Conservation (phyloP, 2,888 invertebrate species). For the Drosophila paucipuncta region DNA sequence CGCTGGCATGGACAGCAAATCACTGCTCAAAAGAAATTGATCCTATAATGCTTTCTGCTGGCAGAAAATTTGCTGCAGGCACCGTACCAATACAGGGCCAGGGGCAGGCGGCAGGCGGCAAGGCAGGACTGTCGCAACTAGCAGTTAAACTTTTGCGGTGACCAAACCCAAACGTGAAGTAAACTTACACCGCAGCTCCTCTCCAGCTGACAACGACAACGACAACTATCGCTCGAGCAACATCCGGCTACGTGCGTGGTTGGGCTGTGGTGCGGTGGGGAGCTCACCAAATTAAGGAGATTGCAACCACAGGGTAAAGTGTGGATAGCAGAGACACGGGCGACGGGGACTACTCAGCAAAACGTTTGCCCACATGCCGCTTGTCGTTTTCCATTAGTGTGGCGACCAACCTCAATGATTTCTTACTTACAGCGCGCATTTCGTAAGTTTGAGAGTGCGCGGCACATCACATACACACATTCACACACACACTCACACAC, state of each 20-base stretch:
- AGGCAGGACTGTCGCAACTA: slow-evolving; percentile 44
- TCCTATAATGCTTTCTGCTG: slow-evolving; percentile 59
- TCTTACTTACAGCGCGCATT: slow-evolving; percentile 76
- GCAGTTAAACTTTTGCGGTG: slow-evolving; percentile 76
- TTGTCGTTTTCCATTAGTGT: slow-evolving; percentile 79
- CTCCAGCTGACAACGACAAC: slow-evolving; percentile 55
- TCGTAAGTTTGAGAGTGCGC: slow-evolving; percentile 63
- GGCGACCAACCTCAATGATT: slow-evolving; percentile 80
- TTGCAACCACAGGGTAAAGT: slow-evolving; percentile 37
- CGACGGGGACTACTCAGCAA: slow-evolving; percentile 19
- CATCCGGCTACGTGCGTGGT: slow-evolving; percentile 73
- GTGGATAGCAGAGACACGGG: neutral
- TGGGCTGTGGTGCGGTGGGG: slow-evolving; percentile 13
- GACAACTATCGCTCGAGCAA: slow-evolving; percentile 71
- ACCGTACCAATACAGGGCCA: neutral
- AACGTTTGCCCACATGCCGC: slow-evolving; percentile 75
- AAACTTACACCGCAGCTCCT: slow-evolving; percentile 53
- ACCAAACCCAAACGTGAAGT: slow-evolving; percentile 59
- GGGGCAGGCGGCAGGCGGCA: neutral
- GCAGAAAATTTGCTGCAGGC: slow-evolving; percentile 40
- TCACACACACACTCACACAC: slow-evolving; percentile 15
- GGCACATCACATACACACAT: slow-evolving; percentile 34
- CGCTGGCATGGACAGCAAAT: slow-evolving; percentile 40
- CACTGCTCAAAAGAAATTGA: slow-evolving; percentile 63
- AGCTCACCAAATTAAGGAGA: slow-evolving; percentile 41